These are phyloP conservation scores for Globicephala melas DNA, from an alignment of 2,113 vertebrate species.

Conservation along the genomic window DNA sequence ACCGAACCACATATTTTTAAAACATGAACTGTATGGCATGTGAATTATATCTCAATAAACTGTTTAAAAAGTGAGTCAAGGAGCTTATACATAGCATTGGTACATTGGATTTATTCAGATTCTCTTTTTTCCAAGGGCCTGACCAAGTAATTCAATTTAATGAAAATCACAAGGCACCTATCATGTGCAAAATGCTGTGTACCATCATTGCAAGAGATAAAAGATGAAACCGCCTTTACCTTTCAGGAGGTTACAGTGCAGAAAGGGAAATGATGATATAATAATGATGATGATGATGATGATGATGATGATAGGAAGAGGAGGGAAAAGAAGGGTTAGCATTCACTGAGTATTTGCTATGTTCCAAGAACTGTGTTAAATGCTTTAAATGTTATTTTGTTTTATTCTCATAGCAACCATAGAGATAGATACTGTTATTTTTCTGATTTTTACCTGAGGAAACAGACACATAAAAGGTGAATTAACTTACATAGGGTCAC, in stretches of 20 bases:
- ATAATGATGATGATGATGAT: background rate
- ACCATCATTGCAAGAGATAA: background rate
- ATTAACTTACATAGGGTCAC: background rate
- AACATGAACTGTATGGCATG: background rate
- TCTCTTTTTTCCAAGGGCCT: background rate
- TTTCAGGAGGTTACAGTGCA: background rate
- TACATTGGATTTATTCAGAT: background rate
- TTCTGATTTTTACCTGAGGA: slow-evolving; percentile 6
- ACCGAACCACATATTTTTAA: background rate
- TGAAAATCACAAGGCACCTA: background rate
- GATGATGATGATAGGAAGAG: background rate
- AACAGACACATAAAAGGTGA: background rate
- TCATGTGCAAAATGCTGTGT: background rate
- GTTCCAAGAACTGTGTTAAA: background rate
- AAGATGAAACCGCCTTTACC: background rate
- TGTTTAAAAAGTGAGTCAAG: background rate
- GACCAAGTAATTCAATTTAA: background rate
- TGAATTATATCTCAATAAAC: background rate
- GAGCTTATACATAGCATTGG: background rate
- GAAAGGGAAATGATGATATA: background rate
- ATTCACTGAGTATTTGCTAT: background rate
- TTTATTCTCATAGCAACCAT: background rate
- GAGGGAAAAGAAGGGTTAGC: background rate
- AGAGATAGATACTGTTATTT: background rate
- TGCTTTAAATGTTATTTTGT: background rate